These are phyloP conservation scores for Ormyrus rosae DNA, from an alignment of 2,888 invertebrate genomes.

Conservation along the genomic window DNA sequence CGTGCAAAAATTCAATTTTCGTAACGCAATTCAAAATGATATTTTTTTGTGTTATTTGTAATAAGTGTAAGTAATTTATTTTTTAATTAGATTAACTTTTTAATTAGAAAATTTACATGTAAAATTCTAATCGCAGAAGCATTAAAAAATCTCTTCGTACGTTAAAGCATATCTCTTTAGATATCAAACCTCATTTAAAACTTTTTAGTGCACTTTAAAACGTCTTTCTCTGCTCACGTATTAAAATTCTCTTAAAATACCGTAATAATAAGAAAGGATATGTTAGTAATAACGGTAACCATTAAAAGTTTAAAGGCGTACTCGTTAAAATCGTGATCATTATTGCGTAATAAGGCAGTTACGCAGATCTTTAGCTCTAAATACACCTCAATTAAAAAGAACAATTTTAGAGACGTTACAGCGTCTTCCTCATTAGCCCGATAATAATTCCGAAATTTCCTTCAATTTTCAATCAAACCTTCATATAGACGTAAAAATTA, in stretches of 20 bases:
- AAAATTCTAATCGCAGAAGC: too few relatives aligned
- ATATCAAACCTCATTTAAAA: neutral
- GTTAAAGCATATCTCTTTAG: too few relatives aligned
- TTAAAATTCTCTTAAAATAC: constrained; percentile 16
- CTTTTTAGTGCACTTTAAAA: constrained; percentile 10
- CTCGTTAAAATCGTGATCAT: constrained; percentile 4
- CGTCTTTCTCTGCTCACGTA: neutral
- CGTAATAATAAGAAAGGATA: constrained; percentile 10
- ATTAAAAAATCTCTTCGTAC: too few relatives aligned
- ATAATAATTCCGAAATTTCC: neutral
- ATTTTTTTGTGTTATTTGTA: too few relatives aligned
- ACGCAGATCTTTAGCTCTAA: neutral
- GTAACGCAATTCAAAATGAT: too few relatives aligned
- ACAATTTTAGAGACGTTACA: constrained; percentile 42
- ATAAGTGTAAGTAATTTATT: too few relatives aligned
- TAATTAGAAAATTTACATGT: too few relatives aligned
- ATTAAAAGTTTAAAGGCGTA: neutral
- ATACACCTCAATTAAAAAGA: constrained; percentile 5
- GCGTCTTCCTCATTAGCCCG: constrained; percentile 15
- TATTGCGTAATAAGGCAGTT: neutral
- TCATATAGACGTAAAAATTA: neutral
- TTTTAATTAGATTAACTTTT: too few relatives aligned
- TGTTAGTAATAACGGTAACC: constrained; percentile 13
- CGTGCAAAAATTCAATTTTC: too few relatives aligned
- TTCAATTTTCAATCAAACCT: neutral